Base-by-base conservation (phyloP, 2,888 invertebrate genomes). In the Athalia cordata region DNA sequence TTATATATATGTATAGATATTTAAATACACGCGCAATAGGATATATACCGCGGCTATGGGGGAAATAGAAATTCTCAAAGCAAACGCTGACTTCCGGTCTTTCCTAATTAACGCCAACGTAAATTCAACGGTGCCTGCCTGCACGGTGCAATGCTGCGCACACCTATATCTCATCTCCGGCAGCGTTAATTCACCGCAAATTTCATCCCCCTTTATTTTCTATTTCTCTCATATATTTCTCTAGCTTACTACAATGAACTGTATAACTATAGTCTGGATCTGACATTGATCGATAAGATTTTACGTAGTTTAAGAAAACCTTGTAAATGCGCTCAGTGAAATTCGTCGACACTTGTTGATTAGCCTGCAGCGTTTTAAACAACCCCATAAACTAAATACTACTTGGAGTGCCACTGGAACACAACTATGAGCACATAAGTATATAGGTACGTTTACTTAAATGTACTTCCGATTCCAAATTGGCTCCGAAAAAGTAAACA, bases 311-410 rank as follows among this genome's bases (percentile, higher is more conserved):
- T 29, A 29, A 29, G 29, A 29, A 29, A 29, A 29, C 43, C 29
- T 43, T 45, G n/a, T 62, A 62, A 45, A 45, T 64, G 49, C 49
- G 49, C 49, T 13, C 43, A 15, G 59, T 45, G 47, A 47, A 72
- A 59, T 72, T 49, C 59, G 9, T 29, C 75, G 75, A 62, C 75
- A 75, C 75, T 75, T 75, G 75, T 75, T 75, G 75, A 75, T 75
- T 75, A 75, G 47, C 59, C 72, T 13, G 8, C 15, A 13, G 7
- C 55, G n/a, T 55, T n/a, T 11, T 55, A 9, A 29, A 29, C 55
- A 9, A 11, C n/a, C 55, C n/a, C 6, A 5, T n/a, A 7, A 0
- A 9, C 55, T 7, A 0, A 11, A 9, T 11, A 55, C 55, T 11
- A 55, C 55, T 8, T n/a, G 55, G n/a, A n/a, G 4, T 11, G n/a